These are phyloP conservation scores for Papilio dardanus DNA, from an alignment of 1,140 invertebrate genomes.

Conservation along the genomic window DNA sequence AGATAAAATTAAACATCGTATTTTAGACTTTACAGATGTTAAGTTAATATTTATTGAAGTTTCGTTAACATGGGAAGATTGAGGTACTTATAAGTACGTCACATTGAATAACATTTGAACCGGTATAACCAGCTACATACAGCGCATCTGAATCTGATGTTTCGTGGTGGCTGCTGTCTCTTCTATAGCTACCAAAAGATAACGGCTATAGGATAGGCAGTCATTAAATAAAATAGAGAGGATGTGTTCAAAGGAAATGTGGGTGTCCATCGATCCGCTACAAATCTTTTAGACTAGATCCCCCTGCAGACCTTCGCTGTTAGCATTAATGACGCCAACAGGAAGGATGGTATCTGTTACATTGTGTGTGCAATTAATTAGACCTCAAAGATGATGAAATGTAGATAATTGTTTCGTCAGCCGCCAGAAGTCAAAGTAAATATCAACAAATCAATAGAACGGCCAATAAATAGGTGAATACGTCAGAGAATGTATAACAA, in stretches of 20 bases:
- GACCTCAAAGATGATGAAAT: slow-evolving; percentile 39
- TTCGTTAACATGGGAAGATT: no score
- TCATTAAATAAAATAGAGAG: no score
- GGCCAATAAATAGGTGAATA: slow-evolving; percentile 16
- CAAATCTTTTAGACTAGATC: no score
- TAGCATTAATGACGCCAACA: background rate
- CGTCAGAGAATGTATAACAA: background rate
- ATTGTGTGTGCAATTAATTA: slow-evolving; percentile 14
- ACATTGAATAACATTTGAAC: no score
- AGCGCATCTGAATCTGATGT: background rate
- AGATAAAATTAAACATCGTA: background rate
- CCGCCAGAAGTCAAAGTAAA: slow-evolving; percentile 24
- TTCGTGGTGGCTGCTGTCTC: background rate
- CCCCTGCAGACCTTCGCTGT: no score
- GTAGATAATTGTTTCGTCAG: slow-evolving; percentile 45
- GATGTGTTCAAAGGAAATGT: no score
- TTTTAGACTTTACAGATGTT: background rate
- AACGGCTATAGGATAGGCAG: no score
- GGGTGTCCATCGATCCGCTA: no score
- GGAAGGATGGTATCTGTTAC: background rate
- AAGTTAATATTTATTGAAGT: background rate
- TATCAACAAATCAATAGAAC: slow-evolving; percentile 26
- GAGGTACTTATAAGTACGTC: no score
- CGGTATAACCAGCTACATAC: no score
- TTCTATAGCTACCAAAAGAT: background rate